phyloP scores from a whole-genome alignment of 2,797 vertebrate species.

The Melanotaenia nigrans region DNA sequence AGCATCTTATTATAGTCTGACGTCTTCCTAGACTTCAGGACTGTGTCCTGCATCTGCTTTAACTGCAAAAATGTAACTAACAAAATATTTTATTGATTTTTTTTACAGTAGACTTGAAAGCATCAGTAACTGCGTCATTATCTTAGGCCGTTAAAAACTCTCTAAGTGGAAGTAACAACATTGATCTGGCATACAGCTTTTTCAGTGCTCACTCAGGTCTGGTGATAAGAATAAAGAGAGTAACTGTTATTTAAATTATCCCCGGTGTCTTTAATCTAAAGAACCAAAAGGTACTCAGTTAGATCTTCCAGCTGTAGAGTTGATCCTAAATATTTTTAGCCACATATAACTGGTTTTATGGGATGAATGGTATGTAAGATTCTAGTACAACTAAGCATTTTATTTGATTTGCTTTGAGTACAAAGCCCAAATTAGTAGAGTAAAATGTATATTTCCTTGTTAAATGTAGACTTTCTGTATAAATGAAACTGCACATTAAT shows the following conservation, averaged over 20 bases:
- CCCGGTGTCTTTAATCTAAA: not conserved
- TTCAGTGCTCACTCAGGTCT: not conserved
- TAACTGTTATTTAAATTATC: not conserved
- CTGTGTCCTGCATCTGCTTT: not conserved
- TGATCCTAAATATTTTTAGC: too few species aligned
- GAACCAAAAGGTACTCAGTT: not conserved
- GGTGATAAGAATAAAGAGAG: not conserved
- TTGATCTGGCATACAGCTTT: not conserved
- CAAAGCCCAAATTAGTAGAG: not conserved
- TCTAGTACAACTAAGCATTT: not conserved
- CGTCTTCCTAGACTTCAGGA: not conserved
- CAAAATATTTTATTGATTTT: not conserved
- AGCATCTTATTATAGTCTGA: not conserved
- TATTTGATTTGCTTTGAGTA: not conserved
- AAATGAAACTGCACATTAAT: constrained; percentile 23
- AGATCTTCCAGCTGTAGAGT: not conserved
- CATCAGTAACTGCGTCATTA: not conserved
- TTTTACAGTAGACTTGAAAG: not conserved
- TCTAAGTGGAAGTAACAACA: not conserved
- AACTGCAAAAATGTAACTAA: not conserved
- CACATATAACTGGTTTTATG: too few species aligned
- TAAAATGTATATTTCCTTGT: not conserved
- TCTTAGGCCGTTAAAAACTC: not conserved
- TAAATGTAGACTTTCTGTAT: not conserved
- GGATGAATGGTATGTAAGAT: not conserved